A percentile compares a stretch with the other conserved stretches of the same genome.
Evolutionary conservation across 1,140 invertebrate genomes (phyloP).

Genomic region (Hylyphantes graminicola): DNA sequence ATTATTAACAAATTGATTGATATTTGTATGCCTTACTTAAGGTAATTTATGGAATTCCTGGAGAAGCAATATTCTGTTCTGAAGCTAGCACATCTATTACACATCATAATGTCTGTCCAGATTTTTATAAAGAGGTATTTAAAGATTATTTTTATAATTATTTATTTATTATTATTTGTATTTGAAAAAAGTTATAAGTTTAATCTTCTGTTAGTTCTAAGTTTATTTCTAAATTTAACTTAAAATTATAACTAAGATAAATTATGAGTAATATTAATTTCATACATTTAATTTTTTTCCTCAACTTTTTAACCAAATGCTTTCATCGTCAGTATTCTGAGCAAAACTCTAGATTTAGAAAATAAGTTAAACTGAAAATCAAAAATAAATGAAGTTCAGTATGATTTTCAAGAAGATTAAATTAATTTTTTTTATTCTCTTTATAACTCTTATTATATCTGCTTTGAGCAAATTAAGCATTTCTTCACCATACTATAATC

Average conservation of each 20-base stretch:
- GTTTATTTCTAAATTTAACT: not conserved
- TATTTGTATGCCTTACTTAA: slow-evolving; percentile 66
- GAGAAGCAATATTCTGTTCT: slow-evolving; percentile 73
- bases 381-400: too few relatives aligned
- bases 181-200: too few relatives aligned
- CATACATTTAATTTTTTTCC: not conserved
- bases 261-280: not conserved
- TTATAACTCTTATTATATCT: too few relatives aligned
- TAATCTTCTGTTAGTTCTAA: not conserved
- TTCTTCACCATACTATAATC: not conserved
- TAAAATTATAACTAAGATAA: not conserved
- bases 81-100: slow-evolving; percentile 72
- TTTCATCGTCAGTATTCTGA: too few relatives aligned
- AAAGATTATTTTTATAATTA: slow-evolving; percentile 62
- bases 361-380: too few relatives aligned
- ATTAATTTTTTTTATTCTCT: too few relatives aligned
- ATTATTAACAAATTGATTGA: not conserved
- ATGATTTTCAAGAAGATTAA: too few relatives aligned
- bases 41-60: slow-evolving; percentile 82
- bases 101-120: slow-evolving; percentile 72
- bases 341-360: too few relatives aligned
- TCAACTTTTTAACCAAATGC: too few relatives aligned
- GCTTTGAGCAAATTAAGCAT: too few relatives aligned
- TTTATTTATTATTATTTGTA: not conserved
- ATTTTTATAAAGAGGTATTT: slow-evolving; percentile 68